Conservation (phyloP, 2,797 vertebrate species). For the Pipistrellus nathusii region DNA sequence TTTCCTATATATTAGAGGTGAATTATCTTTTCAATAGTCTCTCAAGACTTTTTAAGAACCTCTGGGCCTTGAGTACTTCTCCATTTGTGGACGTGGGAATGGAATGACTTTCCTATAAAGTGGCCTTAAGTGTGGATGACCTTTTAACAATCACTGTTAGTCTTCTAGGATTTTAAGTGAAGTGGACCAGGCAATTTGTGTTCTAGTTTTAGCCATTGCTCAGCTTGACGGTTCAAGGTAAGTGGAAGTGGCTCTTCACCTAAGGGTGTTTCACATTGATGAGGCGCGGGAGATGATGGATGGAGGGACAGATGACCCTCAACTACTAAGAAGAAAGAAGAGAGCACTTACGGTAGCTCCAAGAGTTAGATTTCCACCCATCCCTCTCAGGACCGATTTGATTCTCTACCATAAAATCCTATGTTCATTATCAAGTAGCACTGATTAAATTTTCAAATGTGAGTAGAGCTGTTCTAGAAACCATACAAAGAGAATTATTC, state of each 20-base stretch:
- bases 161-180: conserved; percentile 26
- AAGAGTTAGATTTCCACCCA: background rate
- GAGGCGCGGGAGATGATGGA: background rate
- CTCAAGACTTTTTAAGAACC: background rate
- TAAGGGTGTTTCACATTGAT: background rate
- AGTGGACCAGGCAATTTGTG: conserved; percentile 25
- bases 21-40: conserved; percentile 54
- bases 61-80: background rate
- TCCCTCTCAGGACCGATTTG: conserved; percentile 59
- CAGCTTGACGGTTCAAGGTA: conserved; percentile 39
- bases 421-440: conserved; percentile 58
- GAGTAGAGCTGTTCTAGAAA: conserved; percentile 9
- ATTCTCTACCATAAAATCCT: conserved; percentile 32
- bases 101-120: background rate
- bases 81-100: background rate
- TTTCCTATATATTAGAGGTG: background rate
- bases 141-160: background rate
- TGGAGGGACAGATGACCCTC: background rate
- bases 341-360: background rate
- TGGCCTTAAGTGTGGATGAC: background rate
- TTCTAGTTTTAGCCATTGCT: conserved; percentile 17
- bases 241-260: conserved; percentile 39
- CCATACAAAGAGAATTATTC: conserved; percentile 25
- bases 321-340: conserved; percentile 16
- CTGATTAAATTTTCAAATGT: conserved; percentile 52